Evolutionary conservation across 2,797 vertebrate genomes (phyloP).

Genomic region (Trachurus trachurus): DNA sequence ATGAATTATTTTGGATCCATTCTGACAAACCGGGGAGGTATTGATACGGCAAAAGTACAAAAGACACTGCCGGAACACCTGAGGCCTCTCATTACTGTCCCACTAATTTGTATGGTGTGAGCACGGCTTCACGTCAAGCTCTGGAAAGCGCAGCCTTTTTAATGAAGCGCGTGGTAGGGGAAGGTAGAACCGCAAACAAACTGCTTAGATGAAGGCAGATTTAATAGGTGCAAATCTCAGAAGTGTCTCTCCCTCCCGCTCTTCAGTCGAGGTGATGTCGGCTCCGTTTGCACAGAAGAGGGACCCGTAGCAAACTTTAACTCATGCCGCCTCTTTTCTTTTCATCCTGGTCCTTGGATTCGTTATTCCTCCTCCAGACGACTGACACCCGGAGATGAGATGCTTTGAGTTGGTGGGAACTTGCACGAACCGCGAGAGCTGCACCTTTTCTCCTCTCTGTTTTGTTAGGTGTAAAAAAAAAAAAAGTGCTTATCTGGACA

Average conservation of each 20-base stretch:
- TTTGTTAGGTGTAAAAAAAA: conserved; percentile 13
- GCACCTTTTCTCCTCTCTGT: conserved; percentile 6
- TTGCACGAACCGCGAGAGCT: conserved; percentile 27
- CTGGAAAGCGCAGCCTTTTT: conserved; percentile 3
- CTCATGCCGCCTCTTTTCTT: too few relatives aligned
- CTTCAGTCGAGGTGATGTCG: neutral
- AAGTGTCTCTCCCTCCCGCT: neutral
- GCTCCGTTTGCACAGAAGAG: conserved; percentile 6
- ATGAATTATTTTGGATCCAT: conserved; percentile 15
- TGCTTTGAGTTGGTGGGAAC: conserved; percentile 14
- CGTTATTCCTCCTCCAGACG: conserved; percentile 13
- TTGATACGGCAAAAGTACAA: conserved; percentile 18
- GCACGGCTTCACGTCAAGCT: conserved; percentile 3
- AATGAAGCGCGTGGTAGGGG: neutral
- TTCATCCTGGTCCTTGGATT: conserved; percentile 16
- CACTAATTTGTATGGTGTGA: conserved; percentile 23
- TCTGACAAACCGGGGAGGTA: conserved; percentile 29
- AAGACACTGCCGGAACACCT: conserved; percentile 32
- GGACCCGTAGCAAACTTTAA: conserved; percentile 4
- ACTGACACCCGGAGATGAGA: conserved; percentile 46
- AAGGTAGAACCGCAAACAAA: conserved; percentile 11
- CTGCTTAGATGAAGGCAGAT: conserved; percentile 15
- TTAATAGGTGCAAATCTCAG: neutral
- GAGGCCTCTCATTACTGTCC: conserved; percentile 30
- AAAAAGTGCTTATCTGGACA: conserved; percentile 38